Percentiles rank a stretch among this genome's conserved stretches.
Conservation (phyloP, 2,797 vertebrate species). For the Enteromius trimaculatus region DNA sequence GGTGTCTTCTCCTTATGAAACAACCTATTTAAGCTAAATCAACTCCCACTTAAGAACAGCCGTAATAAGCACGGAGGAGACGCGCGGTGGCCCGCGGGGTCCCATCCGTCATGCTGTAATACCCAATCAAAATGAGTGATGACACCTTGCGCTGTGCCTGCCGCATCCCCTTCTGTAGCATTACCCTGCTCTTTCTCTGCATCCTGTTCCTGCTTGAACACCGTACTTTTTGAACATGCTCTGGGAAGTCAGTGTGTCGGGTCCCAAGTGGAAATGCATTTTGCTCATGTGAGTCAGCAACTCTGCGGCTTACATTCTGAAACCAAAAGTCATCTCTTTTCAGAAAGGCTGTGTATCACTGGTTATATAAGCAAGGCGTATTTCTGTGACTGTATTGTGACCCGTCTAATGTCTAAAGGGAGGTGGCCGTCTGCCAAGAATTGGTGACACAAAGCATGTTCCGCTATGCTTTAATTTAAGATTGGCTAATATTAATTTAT, state of each 20-base stretch:
- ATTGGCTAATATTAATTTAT: neutral
- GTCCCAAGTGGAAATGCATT: conserved; percentile 45
- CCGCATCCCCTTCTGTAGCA: conserved; percentile 75
- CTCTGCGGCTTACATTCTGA: conserved; percentile 22
- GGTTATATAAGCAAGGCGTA: neutral
- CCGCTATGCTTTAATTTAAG: neutral
- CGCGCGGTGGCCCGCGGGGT: conserved; percentile 85
- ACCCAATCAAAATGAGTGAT: conserved; percentile 93
- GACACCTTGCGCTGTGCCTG: conserved; percentile 80
- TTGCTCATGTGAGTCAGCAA: conserved; percentile 42
- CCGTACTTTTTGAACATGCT: conserved; percentile 28
- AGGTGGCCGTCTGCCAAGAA: neutral
- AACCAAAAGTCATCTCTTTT: conserved; percentile 13
- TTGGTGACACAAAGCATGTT: neutral
- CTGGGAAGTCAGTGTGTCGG: conserved; percentile 38
- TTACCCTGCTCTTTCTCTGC: conserved; percentile 55
- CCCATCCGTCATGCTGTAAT: conserved; percentile 94
- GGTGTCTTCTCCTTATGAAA: conserved; percentile 88
- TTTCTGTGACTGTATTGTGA: conserved; percentile 13
- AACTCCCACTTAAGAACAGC: conserved; percentile 92
- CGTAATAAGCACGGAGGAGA: conserved; percentile 87
- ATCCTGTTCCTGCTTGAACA: conserved; percentile 45
- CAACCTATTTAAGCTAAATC: conserved; percentile 96
- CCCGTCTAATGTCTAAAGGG: conserved; percentile 10
- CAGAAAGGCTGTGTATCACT: conserved; percentile 4